Base-by-base conservation (phyloP, 2,113 vertebrate genomes). In the Oreochromis tanganicae region DNA sequence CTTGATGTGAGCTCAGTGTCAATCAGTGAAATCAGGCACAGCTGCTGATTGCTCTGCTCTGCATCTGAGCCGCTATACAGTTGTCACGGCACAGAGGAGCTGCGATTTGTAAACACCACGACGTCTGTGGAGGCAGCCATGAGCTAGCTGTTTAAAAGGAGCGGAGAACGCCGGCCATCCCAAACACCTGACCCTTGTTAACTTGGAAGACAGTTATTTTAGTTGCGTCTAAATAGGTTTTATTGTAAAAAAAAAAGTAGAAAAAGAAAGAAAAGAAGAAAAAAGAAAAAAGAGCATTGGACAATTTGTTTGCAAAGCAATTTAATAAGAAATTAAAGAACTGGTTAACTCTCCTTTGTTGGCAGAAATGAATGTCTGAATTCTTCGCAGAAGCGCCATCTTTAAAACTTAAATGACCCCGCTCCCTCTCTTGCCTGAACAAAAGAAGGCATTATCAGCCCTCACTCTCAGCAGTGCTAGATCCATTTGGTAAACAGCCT, bases 401-500 rank as follows among this genome's bases (percentile, higher is more conserved):
- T 92, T 90, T 93, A 91, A 93, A 94, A 95, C 88, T 88, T 86
- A 90, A 92, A 95, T 82, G 89, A 93, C 92, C 92, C 83, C 14
- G 84, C 87, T 88, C 85, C 73, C 78, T 91, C 85, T 92, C 91
- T 87, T 19, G 81, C 88, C 94, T 81, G 92, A 94, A 95, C 92
- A 95, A 95, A 95, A 94, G 93, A 46, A 88, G 85, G 88, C 92
- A 89, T 95, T 94, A 94, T 95, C 94, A 95, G 94, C 91, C 93
- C 92, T 93, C 92, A 82, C 90, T 95, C 92, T 93, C 92, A 90
- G 93, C 94, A 91, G 92, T 82, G 94, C 91, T 88, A 87, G 91
- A 94, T 94, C 95, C 94, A 94, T 95, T 95, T 95, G 94, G 95
- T 95, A 95, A 96, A 95, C 94, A 94, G 95, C 95, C 95, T 94